These are phyloP conservation scores for Leucopsar rothschildi DNA, from an alignment of 2,113 vertebrate genomes.

Conservation along the genomic window DNA sequence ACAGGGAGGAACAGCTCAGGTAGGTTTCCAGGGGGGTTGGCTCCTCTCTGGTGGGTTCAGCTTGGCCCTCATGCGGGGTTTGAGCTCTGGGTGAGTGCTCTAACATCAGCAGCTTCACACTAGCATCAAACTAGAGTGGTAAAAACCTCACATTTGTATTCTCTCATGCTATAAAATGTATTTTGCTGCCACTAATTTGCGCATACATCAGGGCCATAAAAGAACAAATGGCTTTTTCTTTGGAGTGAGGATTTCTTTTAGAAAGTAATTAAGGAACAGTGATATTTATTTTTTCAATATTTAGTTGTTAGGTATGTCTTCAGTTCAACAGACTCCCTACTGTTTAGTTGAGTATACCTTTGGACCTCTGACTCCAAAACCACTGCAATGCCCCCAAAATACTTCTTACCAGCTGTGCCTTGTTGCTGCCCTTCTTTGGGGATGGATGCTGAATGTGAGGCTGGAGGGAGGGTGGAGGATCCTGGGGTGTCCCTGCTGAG, in stretches of 20 bases:
- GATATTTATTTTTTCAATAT: background rate
- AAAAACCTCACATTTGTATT: background rate
- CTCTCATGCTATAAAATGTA: background rate
- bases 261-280: background rate
- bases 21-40: background rate
- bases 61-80: rapidly evolving
- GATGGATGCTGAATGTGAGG: background rate
- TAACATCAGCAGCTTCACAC: background rate
- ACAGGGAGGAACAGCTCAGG: slow-evolving; percentile 71
- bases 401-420: background rate
- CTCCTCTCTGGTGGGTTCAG: background rate
- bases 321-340: background rate
- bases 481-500: slow-evolving; percentile 26
- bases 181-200: background rate
- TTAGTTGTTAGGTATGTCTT: background rate
- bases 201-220: background rate
- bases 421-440: background rate
- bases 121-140: background rate
- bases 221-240: background rate
- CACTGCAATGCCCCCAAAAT: background rate
- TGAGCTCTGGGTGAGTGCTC: background rate
- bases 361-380: background rate
- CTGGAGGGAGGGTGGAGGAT: background rate
- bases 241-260: background rate
- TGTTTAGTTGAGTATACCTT: background rate